phyloP scores from a whole-genome alignment of 2,797 vertebrate genomes.

The Chrosomus eos region DNA sequence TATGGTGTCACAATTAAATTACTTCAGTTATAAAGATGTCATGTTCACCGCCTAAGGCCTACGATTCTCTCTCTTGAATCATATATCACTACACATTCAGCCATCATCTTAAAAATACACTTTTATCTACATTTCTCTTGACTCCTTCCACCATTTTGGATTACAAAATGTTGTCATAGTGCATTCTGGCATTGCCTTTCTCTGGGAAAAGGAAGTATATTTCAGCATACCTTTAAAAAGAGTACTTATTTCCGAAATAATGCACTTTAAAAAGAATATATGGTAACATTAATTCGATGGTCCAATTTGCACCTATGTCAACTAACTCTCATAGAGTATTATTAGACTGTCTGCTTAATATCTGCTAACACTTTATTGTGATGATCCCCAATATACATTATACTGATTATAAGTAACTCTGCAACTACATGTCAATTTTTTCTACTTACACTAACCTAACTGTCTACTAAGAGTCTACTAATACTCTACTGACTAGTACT shows the following conservation, averaged over 20 bases:
- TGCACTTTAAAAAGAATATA: background rate
- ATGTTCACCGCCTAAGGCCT: constrained; percentile 54
- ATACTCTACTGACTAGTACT: too few species aligned
- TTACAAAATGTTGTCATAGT: background rate
- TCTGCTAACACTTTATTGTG: background rate
- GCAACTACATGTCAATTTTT: too few species aligned
- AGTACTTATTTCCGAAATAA: background rate
- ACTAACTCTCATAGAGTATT: background rate
- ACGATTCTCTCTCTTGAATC: constrained; percentile 53
- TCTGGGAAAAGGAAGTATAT: background rate
- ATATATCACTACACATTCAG: constrained; percentile 31
- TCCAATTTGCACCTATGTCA: background rate
- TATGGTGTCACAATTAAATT: constrained; percentile 60
- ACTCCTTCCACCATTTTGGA: background rate
- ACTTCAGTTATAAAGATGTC: constrained; percentile 61
- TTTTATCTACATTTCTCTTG: background rate
- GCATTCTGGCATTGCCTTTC: background rate
- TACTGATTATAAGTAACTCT: too few species aligned
- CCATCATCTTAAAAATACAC: background rate
- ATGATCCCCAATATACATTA: too few species aligned
- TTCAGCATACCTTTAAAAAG: background rate
- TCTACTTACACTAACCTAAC: too few species aligned
- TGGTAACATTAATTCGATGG: background rate
- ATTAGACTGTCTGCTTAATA: background rate
- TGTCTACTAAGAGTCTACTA: too few species aligned